Evolutionary conservation across 1,140 invertebrate species (phyloP), one percentile per base, ranked within the genome.

Genomic region (Achroia grisella): DNA sequence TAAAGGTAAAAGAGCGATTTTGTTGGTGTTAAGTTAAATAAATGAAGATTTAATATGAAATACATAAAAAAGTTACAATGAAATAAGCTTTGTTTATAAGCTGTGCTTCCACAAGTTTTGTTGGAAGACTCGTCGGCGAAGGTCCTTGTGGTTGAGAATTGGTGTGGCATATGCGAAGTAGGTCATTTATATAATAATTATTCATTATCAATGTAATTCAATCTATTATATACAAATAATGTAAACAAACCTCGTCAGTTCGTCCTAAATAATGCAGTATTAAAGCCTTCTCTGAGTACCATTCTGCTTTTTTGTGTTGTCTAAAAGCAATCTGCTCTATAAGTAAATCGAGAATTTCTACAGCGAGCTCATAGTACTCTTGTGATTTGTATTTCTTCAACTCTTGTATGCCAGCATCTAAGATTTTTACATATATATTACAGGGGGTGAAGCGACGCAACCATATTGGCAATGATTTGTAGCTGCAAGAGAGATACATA

Each of bases 201-300:
- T n/a, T n/a, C 17, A 23, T 23, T 23, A 23, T 3, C 6, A 23
- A 23, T 23, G 17, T 6, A 3, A 3, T 23, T 23, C 17, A 23
- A 23, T 23, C 6, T 23, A 23, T 23, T 6, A 23, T 23, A 23
- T 3, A 23, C 6, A 23, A 23, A 23, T 23, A 6, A 23, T 23
- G 2, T 6, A 23, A 32, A 48, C 30, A 42, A 54, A 86, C 81
- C 61, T 73, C 48, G 36, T 81, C 64, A 35, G 52, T 36, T 14
- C 49, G 28, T 4, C 40, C 11, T 17, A 72, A 33, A 29, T 50
- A 77, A n/a, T 86, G 74, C n/a, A 80, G 44, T 23, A 87, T 73
- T 0, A 86, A 52, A 6, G 80, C 69, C 29, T 75, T 81, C 29
- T 87, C 82, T 0, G 63, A 47, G 47, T 78, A 84, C 85, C 82